Base-by-base conservation (phyloP, 1,140 invertebrate species). In the Chrysomallon squamiferum region DNA sequence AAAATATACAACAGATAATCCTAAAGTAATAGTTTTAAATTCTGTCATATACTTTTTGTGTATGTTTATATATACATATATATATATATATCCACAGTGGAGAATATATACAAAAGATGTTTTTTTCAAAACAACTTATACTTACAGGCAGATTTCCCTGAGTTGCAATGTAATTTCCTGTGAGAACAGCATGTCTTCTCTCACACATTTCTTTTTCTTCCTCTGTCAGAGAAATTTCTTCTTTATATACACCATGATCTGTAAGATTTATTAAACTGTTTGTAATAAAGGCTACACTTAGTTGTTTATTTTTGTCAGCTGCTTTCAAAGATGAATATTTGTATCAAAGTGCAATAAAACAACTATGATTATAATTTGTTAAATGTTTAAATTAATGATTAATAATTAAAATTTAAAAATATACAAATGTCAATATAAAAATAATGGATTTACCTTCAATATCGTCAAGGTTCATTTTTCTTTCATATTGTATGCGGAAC, bases 401-500 rank as follows among this genome's bases (percentile, higher is more conserved):
- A 20, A 58, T 49, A 25, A n/a, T n/a, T n/a, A n/a, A n/a, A n/a
- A n/a, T n/a, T n/a, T n/a, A n/a, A n/a, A n/a, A n/a, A n/a, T n/a
- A n/a, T n/a, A n/a, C n/a, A n/a, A n/a, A n/a, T n/a, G n/a, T n/a
- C n/a, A n/a, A n/a, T n/a, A n/a, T n/a, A n/a, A n/a, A n/a, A n/a
- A n/a, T n/a, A n/a, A n/a, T n/a, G n/a, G 7, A 66, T 72, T 88
- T 86, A 93, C 92, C 92, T 75, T 94, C 93, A 82, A 91, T 88
- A 86, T 94, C 93, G 25, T 79, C 73, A 15, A 76, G 56, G 0
- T 89, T 90, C 58, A 93, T 93, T 76, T 91, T 90, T 54, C 90
- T 86, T 81, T 94, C 93, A 78, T 95, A 95, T 76, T 94, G 92
- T 80, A 95, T 95, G 59, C 93, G 88, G 85, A 96, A 96, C 50